phyloP scores from a whole-genome alignment of 2,888 invertebrate species.

The Hartigia nigra region DNA sequence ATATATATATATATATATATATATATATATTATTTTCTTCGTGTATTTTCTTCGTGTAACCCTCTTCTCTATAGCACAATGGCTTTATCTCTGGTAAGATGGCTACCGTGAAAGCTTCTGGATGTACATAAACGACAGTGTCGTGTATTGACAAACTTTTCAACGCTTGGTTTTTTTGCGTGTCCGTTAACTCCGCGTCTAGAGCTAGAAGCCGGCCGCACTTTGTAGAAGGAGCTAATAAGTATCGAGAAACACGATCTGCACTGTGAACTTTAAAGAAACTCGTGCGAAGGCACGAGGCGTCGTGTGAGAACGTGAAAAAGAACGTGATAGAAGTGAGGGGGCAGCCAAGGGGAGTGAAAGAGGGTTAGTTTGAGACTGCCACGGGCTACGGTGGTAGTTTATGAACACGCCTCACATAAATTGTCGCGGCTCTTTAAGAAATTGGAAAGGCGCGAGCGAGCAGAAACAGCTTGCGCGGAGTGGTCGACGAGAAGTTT shows the following conservation, averaged over 20 bases:
- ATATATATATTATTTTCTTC: too few species aligned
- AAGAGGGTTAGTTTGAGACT: slow-evolving; percentile 25
- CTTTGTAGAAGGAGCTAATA: slow-evolving; percentile 49
- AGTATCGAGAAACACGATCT: slow-evolving; percentile 59
- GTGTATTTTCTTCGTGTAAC: neutral
- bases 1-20: too few species aligned
- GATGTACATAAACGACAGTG: neutral
- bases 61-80: neutral
- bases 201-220: slow-evolving; percentile 24
- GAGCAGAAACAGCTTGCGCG: slow-evolving; percentile 62
- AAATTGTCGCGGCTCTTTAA: slow-evolving; percentile 67
- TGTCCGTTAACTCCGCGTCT: neutral
- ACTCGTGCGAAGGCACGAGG: slow-evolving; percentile 38
- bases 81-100: neutral
- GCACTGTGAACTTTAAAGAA: slow-evolving; percentile 62
- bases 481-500: slow-evolving; percentile 60
- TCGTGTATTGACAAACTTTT: slow-evolving; percentile 5
- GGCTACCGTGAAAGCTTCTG: neutral
- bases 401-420: slow-evolving; percentile 66
- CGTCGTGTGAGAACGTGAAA: slow-evolving; percentile 22
- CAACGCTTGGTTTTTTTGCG: slow-evolving; percentile 18
- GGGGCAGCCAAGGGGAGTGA: slow-evolving; percentile 15
- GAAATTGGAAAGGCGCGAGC: slow-evolving; percentile 64
- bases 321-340: slow-evolving; percentile 7
- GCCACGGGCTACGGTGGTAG: slow-evolving; percentile 41